Percentiles rank a stretch among this genome's conserved stretches.
These are phyloP conservation scores for Trachymyrmex cornetzi DNA, from an alignment of 1,140 invertebrate genomes.

Conservation along the genomic window DNA sequence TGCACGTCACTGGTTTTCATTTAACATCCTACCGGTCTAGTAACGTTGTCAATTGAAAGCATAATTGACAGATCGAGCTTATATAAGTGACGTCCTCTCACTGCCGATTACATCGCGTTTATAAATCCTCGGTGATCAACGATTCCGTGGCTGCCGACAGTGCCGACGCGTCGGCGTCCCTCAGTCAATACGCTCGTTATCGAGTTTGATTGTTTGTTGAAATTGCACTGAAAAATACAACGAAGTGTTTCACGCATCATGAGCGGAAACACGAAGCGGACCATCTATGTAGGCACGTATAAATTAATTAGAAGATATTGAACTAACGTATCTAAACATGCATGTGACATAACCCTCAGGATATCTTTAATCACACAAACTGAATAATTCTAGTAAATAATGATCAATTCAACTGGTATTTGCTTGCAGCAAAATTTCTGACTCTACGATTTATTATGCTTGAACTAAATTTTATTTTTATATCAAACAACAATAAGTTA, in stretches of 20 bases:
- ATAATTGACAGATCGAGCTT: conserved; percentile 47
- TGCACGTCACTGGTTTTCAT: background rate
- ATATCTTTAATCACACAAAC: no score
- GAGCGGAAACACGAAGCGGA: conserved; percentile 90
- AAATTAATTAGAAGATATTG: background rate
- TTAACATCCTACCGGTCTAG: background rate
- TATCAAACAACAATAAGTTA: background rate
- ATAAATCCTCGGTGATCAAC: conserved; percentile 25
- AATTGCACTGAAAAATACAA: conserved; percentile 5
- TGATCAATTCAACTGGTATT: background rate
- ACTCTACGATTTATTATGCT: background rate
- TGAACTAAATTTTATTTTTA: background rate
- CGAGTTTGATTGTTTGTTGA: conserved; percentile 26
- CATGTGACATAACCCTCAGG: background rate
- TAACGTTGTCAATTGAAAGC: conserved; percentile 46
- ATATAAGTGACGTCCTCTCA: conserved; percentile 57
- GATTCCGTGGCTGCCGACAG: background rate
- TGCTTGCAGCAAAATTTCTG: background rate
- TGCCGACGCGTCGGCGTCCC: conserved; percentile 53
- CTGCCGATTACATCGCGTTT: conserved; percentile 18
- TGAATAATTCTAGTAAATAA: no score
- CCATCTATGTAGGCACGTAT: conserved; percentile 90
- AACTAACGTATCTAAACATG: background rate
- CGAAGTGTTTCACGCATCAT: conserved; percentile 69
- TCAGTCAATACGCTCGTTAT: conserved; percentile 65